Evolutionary conservation across 2,888 invertebrate genomes (phyloP), one percentile per base, ranked within the genome.

Genomic region (Prenolepis imparis): DNA sequence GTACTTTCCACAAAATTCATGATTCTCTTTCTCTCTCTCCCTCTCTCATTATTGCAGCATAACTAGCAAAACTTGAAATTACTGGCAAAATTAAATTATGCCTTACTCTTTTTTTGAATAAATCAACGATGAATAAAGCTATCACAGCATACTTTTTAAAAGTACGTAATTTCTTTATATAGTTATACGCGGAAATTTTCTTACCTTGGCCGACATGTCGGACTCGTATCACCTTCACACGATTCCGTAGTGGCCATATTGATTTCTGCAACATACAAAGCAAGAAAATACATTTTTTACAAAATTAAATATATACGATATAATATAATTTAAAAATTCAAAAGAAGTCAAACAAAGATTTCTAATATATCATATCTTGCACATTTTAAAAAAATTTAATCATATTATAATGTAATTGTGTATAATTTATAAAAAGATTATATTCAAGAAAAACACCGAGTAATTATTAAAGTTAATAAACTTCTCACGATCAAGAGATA

Each of bases 141-240:
- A 28, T 72, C 59, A 36, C 12, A 72, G 11, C 15, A 15, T 6
- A 12, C 18, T 57, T 64, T 57, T 52, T 15, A 15, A 15, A 57
- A 44, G n/a, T 28, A 11, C 3, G 12, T 15, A 55, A 66, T 55
- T n/a, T 12, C 28, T 28, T 41, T 32, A 21, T 1, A 6, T 21
- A 66, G 2, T 28, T 55, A 6, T n/a, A 18, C 0, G 21, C 57
- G 1, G 12, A 63, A 28, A 24, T 84, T 72, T 77, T 84, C 85
- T 91, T 90, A 94, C 94, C 94, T 93, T 68, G 93, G 92, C 77
- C 91, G 93, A 88, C 91, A 91, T 82, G 91, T 92, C 57, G 93
- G 92, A 85, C 93, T 94, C 39, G 90, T 91, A 73, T 93, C 92
- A 81, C 88, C 90, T 83, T 89, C 92, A 88, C 90, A 90, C 84